Evolutionary conservation across 1,140 invertebrate genomes (phyloP), one percentile per base, ranked within the genome.

Genomic region (Sycophila sp.): DNA sequence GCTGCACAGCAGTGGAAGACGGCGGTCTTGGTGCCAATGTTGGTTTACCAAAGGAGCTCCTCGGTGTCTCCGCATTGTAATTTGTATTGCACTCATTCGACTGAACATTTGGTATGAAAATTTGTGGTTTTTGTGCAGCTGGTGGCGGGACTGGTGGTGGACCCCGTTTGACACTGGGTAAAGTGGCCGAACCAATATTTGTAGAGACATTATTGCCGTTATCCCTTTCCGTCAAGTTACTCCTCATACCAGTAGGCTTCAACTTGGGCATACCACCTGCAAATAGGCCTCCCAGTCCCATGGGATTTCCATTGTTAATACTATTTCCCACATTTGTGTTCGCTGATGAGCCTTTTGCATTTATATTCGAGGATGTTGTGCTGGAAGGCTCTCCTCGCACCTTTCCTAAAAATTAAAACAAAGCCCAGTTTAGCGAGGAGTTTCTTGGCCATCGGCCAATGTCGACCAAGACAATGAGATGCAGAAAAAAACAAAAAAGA

Each of bases 221-320:
- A 10, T 81, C 82, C 68, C 77, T 84, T 34, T 85, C 83, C 19
- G 74, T 69, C 34, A 78, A 77, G 55, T 79, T 79, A 7, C 78
- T 80, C 75, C 87, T 83, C 55, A 88, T 79, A 71, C 93, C 92
- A 60, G 92, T 93, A 40, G 93, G 89, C 81, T 93, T 94, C 55
- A 96, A 86, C 84, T 94, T 96, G 62, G 94, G 94, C 90, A 96
- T 95, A 51, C 94, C 94, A 59, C 92, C 94, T 72, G 94, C 91
- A 86, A 96, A 95, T 32, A 96, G 85, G 40, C 92, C 94, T 65
- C 92, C 93, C 45, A 96, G 85, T 49, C 88, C 88, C 66, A 88
- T 87, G 32, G 88, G 85, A 56, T 85, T 87, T 51, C 85, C 85
- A 80, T 85, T 86, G 65, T 78, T 84, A 72, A 80, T 79, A 71